Base-by-base conservation (phyloP, 2,888 invertebrate species). In the Patella ulyssiponensis region DNA sequence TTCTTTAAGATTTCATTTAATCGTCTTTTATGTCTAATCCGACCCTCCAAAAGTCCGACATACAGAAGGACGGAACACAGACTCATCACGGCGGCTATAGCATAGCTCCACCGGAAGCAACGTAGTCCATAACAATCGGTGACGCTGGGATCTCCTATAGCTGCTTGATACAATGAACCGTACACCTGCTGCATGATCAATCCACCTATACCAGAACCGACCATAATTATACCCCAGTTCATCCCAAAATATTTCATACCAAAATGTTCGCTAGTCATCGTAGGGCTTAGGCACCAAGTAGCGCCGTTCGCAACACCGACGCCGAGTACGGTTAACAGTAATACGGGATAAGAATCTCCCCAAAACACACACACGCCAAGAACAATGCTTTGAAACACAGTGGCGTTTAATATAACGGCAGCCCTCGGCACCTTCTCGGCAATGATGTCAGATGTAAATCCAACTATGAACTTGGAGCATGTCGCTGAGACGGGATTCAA, bases 151-250 rank as follows among this genome's bases (percentile, higher is more conserved):
- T 77, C 81, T 0, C 74, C 73, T 51, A 87, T 87, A 71, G 82
- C 83, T 11, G 76, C 81, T 56, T 87, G 84, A 73, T 88, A 88
- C 11, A 87, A 80, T 74, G 81, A 84, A 0, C 87, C 88, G 73
- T 82, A 88, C 11, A 83, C 73, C 44, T 84, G 81, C 79, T 87
- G 86, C 52, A 86, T 78, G 2, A 82, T 69, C 51, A 86, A 73
- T 2, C 87, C 87, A 14, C 83, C 83, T 17, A 87, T 77, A 3
- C 86, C 88, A 53, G 84, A 85, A 1, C 88, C 88, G 9, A 87
- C 79, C 82, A 87, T 87, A 70, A 87, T 87, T 11, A 80, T 79
- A 5, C 88, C 88, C 88, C 88, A 88, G 80, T 87, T 88, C 12
- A 85, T 77, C 9, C 85, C 87, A 76, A 88, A 88, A 80, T 85